Evolutionary conservation across 2,888 invertebrate genomes (phyloP).

Genomic region (Coenonympha glycerion): DNA sequence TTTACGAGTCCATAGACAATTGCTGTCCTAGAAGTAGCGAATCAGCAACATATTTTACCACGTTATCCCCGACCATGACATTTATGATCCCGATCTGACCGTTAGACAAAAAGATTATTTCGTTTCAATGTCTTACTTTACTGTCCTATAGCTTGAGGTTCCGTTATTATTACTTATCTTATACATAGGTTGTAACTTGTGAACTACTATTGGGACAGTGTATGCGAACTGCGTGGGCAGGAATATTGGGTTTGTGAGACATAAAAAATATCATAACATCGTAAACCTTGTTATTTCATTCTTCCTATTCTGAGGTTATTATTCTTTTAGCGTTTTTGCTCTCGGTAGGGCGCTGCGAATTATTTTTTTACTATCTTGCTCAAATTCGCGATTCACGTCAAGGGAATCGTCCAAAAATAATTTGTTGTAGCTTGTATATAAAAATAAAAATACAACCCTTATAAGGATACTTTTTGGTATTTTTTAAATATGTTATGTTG

Average conservation of each 20-base stretch:
- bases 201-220: slow-evolving; percentile 20
- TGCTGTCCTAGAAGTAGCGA: slow-evolving; percentile 23
- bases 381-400: background rate
- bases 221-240: slow-evolving; percentile 19
- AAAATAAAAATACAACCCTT: background rate
- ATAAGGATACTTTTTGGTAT: background rate
- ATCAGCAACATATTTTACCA: slow-evolving; percentile 23
- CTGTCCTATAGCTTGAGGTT: slow-evolving; percentile 18
- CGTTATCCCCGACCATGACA: slow-evolving; percentile 35
- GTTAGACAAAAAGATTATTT: slow-evolving; percentile 28
- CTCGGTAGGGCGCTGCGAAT: background rate
- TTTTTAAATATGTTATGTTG: no score
- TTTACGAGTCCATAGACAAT: slow-evolving; percentile 20
- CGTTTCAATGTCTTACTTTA: slow-evolving; percentile 19
- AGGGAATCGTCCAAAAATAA: background rate
- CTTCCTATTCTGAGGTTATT: background rate
- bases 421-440: background rate
- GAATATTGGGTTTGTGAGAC: slow-evolving; percentile 4
- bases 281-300: slow-evolving; percentile 8
- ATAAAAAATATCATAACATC: slow-evolving; percentile 9
- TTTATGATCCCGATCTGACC: slow-evolving; percentile 38
- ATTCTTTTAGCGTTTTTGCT: slow-evolving; percentile 1
- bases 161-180: slow-evolving; percentile 22
- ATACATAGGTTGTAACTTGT: slow-evolving; percentile 21
- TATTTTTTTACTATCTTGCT: background rate